Evolutionary conservation across 30 jellyfish, hydroid and myxozoan species (phyloP).

Genomic region (Aurelia sp.): DNA sequence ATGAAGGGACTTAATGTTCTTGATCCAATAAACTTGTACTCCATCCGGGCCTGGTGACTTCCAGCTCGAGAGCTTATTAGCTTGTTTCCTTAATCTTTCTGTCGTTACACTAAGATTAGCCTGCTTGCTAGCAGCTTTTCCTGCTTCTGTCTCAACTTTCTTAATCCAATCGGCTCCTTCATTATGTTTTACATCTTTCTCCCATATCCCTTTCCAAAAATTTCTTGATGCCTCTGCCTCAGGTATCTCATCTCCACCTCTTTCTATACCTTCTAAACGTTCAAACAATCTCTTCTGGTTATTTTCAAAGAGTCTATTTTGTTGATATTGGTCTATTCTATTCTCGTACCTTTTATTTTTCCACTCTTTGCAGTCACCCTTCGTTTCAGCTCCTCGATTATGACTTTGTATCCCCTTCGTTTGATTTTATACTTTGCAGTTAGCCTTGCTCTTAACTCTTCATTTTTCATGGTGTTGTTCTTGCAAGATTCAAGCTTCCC

Average conservation of each 20-base stretch:
- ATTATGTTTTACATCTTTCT: no score
- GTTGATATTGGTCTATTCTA: no score
- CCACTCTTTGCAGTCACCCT: constrained; percentile 44
- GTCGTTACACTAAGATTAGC: constrained; percentile 23
- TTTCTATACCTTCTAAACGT: no score
- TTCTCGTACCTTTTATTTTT: no score
- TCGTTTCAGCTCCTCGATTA: constrained; percentile 25
- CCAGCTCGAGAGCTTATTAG: constrained; percentile 36
- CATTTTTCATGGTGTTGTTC: constrained; percentile 32
- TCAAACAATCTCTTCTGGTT: no score
- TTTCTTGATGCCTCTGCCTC: no score
- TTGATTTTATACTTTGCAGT: constrained; percentile 1
- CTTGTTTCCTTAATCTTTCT: constrained; percentile 37
- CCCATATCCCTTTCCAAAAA: no score
- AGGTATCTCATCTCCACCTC: no score
- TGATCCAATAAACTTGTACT: constrained; percentile 27
- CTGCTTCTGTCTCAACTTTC: no score
- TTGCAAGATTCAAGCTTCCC: constrained; percentile 44
- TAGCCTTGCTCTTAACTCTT: constrained; percentile 19
- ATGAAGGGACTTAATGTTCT: constrained; percentile 38
- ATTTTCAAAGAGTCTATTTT: no score
- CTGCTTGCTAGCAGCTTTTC: no score
- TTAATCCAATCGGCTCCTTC: no score
- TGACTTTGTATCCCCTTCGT: constrained; percentile 30
- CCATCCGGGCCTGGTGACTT: constrained; percentile 27